A percentile compares a stretch with the other conserved stretches of the same genome.
Conservation (phyloP, 2,797 vertebrate species). For the Phrynocephalus vlangalii region DNA sequence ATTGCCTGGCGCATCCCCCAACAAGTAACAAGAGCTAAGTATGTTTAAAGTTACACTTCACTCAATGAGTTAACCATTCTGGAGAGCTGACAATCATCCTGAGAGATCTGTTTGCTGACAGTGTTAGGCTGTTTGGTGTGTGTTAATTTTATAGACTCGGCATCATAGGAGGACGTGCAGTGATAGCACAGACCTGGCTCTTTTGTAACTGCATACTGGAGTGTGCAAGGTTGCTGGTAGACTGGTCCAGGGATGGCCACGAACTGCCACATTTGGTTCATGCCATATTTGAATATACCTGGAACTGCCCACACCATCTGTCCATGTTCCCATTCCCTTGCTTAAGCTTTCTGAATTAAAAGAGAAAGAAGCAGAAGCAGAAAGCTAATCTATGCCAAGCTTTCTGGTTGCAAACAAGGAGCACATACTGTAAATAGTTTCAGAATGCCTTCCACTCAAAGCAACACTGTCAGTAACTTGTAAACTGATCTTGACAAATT, state of each 20-base stretch:
- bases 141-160: conserved; percentile 6
- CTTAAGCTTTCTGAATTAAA: conserved; percentile 17
- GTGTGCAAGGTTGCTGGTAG: not conserved
- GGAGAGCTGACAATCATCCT: conserved; percentile 12
- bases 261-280: no score
- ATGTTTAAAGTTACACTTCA: conserved; percentile 1
- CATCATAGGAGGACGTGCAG: not conserved
- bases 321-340: not conserved
- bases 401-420: not conserved
- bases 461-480: not conserved
- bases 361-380: accelerated
- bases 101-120: conserved; percentile 14
- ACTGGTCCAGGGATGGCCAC: not conserved
- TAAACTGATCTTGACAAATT: not conserved
- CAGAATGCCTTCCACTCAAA: not conserved
- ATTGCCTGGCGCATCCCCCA: conserved; percentile 6
- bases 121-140: not conserved
- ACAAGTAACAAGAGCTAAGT: not conserved
- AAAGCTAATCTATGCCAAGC: conserved; percentile 21
- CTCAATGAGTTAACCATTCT: conserved; percentile 6
- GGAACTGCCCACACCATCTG: conserved; percentile 36
- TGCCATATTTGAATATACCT: conserved; percentile 1
- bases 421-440: not conserved
- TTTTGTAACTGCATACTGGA: not conserved
- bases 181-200: not conserved